phyloP scores from a whole-genome alignment of 2,888 invertebrate genomes.

The Ernsta delagoae region DNA sequence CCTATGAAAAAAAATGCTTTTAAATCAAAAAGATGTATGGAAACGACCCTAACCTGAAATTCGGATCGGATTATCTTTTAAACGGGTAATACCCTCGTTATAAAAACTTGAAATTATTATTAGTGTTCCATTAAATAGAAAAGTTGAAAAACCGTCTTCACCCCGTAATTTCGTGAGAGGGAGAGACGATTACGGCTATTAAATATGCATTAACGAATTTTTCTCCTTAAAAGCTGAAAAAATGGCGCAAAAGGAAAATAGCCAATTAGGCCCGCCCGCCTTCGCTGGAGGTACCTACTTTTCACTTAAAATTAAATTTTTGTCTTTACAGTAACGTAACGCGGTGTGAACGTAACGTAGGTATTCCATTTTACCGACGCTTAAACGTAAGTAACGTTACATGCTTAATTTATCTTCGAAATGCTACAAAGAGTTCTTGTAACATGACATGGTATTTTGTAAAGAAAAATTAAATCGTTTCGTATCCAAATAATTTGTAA shows the following conservation, averaged over 20 bases:
- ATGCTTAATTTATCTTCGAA: constrained; percentile 6
- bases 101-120: constrained; percentile 36
- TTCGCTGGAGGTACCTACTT: constrained; percentile 50
- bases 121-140: constrained; percentile 46
- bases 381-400: constrained; percentile 14
- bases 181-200: constrained; percentile 80
- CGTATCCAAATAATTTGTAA: too few relatives aligned
- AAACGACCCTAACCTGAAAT: constrained; percentile 20
- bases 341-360: constrained; percentile 58
- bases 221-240: constrained; percentile 81
- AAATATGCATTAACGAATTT: constrained; percentile 85
- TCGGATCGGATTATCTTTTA: constrained; percentile 35
- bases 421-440: not conserved
- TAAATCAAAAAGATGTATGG: not conserved
- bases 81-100: constrained; percentile 33
- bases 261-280: constrained; percentile 72
- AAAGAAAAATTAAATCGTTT: too few relatives aligned
- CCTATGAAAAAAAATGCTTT: not conserved
- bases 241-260: constrained; percentile 83
- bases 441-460: not conserved
- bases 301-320: constrained; percentile 74
- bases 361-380: constrained; percentile 3
- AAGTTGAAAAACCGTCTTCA: constrained; percentile 51
- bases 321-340: constrained; percentile 75
- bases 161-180: constrained; percentile 57